Conservation (phyloP, 2,888 invertebrate genomes). For the Phortica okadai region DNA sequence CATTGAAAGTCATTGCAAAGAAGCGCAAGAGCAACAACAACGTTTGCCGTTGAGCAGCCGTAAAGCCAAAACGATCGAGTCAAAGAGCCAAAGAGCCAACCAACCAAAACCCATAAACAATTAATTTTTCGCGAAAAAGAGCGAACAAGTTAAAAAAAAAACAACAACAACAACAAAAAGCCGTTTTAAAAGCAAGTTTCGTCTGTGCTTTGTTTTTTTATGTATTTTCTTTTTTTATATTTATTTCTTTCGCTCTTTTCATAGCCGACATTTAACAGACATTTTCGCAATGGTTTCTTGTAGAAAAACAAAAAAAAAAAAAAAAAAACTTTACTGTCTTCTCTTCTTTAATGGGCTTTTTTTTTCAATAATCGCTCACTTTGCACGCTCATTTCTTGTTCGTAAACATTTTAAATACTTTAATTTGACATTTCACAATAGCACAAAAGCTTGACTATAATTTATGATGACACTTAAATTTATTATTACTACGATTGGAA, state of each 20-base stretch:
- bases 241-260: background rate
- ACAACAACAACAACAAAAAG: background rate
- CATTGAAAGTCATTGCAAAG: conserved; percentile 47
- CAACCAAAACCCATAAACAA: conserved; percentile 66
- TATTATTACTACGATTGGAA: background rate
- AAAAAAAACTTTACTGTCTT: background rate
- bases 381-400: conserved; percentile 2
- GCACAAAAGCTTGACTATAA: conserved; percentile 6
- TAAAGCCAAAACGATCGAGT: conserved; percentile 13
- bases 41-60: conserved; percentile 10
- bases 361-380: conserved; percentile 27
- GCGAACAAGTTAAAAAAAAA: background rate
- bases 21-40: conserved; percentile 45
- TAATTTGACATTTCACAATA: conserved; percentile 33
- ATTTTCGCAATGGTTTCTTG: no score
- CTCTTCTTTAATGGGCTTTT: background rate
- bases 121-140: conserved; percentile 63
- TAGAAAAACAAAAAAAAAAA: no score
- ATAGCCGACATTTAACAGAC: background rate
- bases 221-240: background rate
- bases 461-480: conserved; percentile 32
- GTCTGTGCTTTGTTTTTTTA: background rate
- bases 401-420: conserved; percentile 10
- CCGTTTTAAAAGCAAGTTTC: conserved; percentile 4
- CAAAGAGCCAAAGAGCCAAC: conserved; percentile 49